These are phyloP conservation scores for Oreonectes daqikongensis DNA, from an alignment of 2,797 vertebrate genomes.

Conservation along the genomic window DNA sequence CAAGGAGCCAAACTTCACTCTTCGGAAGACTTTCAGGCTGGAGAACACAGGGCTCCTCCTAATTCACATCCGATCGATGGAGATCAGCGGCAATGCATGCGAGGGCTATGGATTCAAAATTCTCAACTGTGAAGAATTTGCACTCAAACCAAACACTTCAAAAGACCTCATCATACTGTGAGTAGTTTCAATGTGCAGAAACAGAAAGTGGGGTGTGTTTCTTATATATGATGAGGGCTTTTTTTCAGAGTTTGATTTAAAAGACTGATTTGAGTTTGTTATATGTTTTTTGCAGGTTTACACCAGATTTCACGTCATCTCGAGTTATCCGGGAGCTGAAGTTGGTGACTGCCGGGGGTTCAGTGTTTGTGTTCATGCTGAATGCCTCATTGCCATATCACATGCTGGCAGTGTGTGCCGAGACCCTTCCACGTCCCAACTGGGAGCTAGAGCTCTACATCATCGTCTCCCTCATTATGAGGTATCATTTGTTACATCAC, in stretches of 20 bases:
- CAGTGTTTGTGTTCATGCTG: constrained; percentile 91
- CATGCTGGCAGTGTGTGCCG: constrained; percentile 93
- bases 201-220: background rate
- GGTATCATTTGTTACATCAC: constrained; percentile 67
- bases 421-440: constrained; percentile 91
- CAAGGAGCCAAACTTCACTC: constrained; percentile 92
- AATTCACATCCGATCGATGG: constrained; percentile 84
- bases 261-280: background rate
- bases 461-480: constrained; percentile 94
- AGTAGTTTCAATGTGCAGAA: constrained; percentile 67
- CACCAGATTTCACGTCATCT: constrained; percentile 97
- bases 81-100: constrained; percentile 91
- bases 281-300: constrained; percentile 84
- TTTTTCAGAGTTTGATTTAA: background rate
- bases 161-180: constrained; percentile 96
- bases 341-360: constrained; percentile 88
- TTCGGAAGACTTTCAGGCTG: constrained; percentile 90
- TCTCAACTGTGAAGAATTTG: constrained; percentile 94
- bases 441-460: constrained; percentile 96
- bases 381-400: constrained; percentile 98
- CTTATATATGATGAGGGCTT: background rate
- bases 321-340: constrained; percentile 95
- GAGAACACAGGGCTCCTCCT: constrained; percentile 94
- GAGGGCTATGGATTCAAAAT: constrained; percentile 99
- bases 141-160: constrained; percentile 90